Evolutionary conservation across 2,888 invertebrate genomes (phyloP), one percentile per base, ranked within the genome.

Genomic region (Altica lythri): DNA sequence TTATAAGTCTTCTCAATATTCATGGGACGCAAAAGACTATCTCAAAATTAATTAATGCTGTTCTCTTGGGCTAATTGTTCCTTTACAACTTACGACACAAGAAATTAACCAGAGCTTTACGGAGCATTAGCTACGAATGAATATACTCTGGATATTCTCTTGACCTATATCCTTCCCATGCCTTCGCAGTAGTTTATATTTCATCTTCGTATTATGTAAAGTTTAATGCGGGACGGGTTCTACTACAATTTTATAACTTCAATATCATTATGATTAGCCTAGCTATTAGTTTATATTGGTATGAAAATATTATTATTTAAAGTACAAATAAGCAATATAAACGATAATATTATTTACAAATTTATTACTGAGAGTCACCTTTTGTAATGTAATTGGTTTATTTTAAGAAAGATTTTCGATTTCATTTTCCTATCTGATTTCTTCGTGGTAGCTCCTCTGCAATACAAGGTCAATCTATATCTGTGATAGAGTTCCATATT

Each of bases 41-140:
- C 47, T 37, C 44, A 34, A 57, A 60, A 60, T 57, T 60, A 57
- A 60, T 60, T 57, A 57, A 57, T 53, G 55, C 60, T 57, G 55
- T 60, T 55, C 55, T 53, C 49, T 40, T 30, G 42, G n/a, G 55
- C 56, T 57, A 56, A 59, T 59, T 60, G 60, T 57, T 57, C 53
- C 53, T 48, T 51, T 53, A 57, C 57, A 53, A 60, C 54, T 54
- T 53, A 56, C 54, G 52, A 47, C 59, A 47, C 51, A 43, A 51
- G 54, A 49, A 54, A 53, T 53, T 57, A 47, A 48, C 57, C 47
- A 44, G 46, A 44, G 49, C 45, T 51, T 57, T 57, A 57, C 35
- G 45, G 56, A 30, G 49, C 48, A 53, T 49, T 53, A 53, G 42
- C 38, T n/a, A 30, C 37, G 30, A 50, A 50, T 50, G 40, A 19